phyloP scores from a whole-genome alignment of 2,888 invertebrate species.

The Synergus laeviventris region DNA sequence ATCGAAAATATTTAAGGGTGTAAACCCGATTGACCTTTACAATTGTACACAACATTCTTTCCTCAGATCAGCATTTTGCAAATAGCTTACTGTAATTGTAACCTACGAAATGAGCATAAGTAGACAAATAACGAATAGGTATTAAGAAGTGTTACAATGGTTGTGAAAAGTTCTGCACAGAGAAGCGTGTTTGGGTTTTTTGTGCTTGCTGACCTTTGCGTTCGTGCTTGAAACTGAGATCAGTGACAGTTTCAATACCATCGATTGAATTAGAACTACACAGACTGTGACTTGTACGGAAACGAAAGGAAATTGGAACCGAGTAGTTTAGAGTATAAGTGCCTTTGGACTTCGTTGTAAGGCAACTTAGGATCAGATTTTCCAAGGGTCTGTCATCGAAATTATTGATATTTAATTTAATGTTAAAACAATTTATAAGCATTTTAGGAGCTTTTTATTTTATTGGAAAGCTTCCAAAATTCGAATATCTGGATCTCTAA shows the following conservation, averaged over 20 bases:
- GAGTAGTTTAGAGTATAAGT: conserved; percentile 1
- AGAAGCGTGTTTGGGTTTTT: conserved; percentile 3
- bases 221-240: conserved; percentile 21
- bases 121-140: neutral
- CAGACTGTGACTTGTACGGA: neutral
- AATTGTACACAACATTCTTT: conserved; percentile 27
- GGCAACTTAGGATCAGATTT: conserved; percentile 7
- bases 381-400: neutral
- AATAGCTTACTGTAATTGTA: conserved; percentile 15
- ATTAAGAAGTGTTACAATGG: neutral
- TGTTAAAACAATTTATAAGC: too few species aligned
- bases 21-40: conserved; percentile 10
- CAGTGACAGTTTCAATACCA: conserved; percentile 14
- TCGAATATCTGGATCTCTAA: neutral
- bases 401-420: neutral
- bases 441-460: neutral
- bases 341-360: conserved; percentile 22
- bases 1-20: conserved; percentile 23
- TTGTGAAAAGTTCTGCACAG: conserved; percentile 15
- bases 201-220: conserved; percentile 4
- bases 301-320: conserved; percentile 6
- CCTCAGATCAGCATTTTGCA: conserved; percentile 13
- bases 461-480: neutral
- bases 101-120: neutral
- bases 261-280: conserved; percentile 23